Base-by-base conservation (phyloP, 2,888 invertebrate species). In the Dioctria rufipes region DNA sequence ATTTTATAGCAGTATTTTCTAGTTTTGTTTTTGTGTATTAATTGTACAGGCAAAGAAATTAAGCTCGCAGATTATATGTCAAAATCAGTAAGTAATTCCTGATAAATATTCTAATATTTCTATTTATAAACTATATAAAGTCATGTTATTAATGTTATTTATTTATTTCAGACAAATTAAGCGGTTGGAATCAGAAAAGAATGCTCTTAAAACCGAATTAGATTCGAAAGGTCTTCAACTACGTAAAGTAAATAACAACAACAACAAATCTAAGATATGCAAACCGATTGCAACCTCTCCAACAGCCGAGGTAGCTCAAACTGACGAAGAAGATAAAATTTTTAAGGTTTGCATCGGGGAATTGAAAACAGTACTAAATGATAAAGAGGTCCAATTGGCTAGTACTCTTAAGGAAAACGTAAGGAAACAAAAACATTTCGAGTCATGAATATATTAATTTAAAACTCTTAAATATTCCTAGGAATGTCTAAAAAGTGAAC, bases 401-500 rank as follows among this genome's bases (percentile, higher is more conserved):
- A 54, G 79, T 3, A 67, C 61, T 37, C 46, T 79, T 5, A 54
- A 81, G 49, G 66, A 81, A 75, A 81, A 82, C 69, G 82, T 82
- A 79, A 78, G 13, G 37, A 39, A 37, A 2, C 11, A 54, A 0
- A 54, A 11, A 54, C n/a, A 54, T 11, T 54, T 11, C 2, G 11
- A 54, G 6, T 54, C 4, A 54, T 25, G 25, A n/a, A 5, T 37
- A 75, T 9, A 3, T 46, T 25, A 25, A 3, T 42, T 60, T 8
- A 61, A 11, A 75, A 40, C 9, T 11, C 1, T 42, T 3, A 61
- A 51, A 4, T 40, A 43, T 40, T 51, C 39, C 0, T 54, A 82
- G 82, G 82, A 81, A 63, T 77, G 46, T 11, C 73, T 82, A n/a
- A 43, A 77, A 65, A 80, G n/a, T 13, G 80, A 83, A 80, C 46